A percentile compares a stretch with the other conserved stretches of the same genome.
These are phyloP conservation scores for Albula goreensis DNA, from an alignment of 2,113 vertebrate species.

Conservation along the genomic window DNA sequence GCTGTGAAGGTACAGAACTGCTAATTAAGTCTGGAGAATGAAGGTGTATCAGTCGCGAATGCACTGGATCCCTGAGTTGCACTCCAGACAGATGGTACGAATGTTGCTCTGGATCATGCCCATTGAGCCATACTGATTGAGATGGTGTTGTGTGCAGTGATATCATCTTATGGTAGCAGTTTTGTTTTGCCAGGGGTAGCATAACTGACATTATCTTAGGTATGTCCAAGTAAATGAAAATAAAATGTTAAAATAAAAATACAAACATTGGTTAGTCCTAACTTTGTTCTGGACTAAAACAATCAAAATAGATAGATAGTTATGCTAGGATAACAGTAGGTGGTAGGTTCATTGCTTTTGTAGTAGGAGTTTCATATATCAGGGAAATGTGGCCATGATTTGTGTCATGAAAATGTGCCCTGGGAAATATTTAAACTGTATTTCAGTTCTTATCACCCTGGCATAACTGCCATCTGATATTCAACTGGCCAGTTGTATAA, in stretches of 20 bases:
- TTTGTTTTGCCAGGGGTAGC: conserved; percentile 15
- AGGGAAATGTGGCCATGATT: too few relatives aligned
- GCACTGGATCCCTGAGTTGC: neutral
- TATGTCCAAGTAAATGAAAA: neutral
- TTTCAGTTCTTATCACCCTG: too few relatives aligned
- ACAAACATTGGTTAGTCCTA: neutral
- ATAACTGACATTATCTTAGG: neutral
- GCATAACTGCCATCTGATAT: too few relatives aligned
- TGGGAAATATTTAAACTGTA: too few relatives aligned
- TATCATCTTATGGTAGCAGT: conserved; percentile 13
- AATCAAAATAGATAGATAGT: neutral
- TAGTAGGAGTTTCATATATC: neutral
- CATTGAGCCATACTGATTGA: conserved; percentile 21
- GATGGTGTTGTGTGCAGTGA: conserved; percentile 14
- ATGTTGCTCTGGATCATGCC: conserved; percentile 12
- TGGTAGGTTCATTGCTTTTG: neutral
- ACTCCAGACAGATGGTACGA: conserved; percentile 22
- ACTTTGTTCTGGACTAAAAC: too few relatives aligned
- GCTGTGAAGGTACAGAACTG: conserved; percentile 21
- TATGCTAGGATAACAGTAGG: neutral
- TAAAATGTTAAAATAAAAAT: conserved; percentile 1
- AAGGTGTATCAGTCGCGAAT: neutral
- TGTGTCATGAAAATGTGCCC: too few relatives aligned
- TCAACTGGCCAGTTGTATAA: too few relatives aligned
- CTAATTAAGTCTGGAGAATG: conserved; percentile 21